Evolutionary conservation across 2,113 vertebrate genomes (phyloP), one percentile per base, ranked within the genome.

Genomic region (Corydoras sp.): DNA sequence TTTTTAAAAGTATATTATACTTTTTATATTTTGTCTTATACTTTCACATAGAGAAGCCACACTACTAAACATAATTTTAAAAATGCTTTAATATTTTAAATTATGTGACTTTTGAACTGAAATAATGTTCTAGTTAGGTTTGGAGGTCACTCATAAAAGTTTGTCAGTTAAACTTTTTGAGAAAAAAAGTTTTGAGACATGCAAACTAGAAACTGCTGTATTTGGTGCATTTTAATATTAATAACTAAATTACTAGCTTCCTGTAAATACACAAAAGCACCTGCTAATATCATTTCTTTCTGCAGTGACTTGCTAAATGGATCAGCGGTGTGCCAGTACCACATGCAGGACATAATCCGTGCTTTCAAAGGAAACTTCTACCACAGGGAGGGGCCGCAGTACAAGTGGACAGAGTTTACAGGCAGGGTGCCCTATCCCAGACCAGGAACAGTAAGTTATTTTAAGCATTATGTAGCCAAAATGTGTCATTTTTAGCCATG

Each of bases 351-450:
- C 61, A 80, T 92, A 69, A 83, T 87, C 59, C 80, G 86, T 35
- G 89, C 83, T 72, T 92, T 91, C 76, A 91, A 91, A 69, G 90
- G 90, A 32, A 87, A 90, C 77, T 92, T 91, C 74, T 83, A 89
- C 68, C 90, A 92, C 70, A 89, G 90, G 69, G 90, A 91, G 68
- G 90, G 90, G 24, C 88, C 90, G 55, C 86, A 90, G 80, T 91
- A 89, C 78, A 91, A 90, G 76, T 92, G 90, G 90, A 84, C 85
- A 3, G 88, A 90, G 78, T 92, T 90, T 60, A 88, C 85, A 9
- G 90, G 90, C 65, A 86, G 86, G 54, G 85, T 92, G 64, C 90
- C 90, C n/a, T 92, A 89, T 80, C 90, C 90, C 5, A 85, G 90
- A 18, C 90, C 90, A 15, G 90, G 90, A 77, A 92, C 90, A 58